Percentiles rank a stretch among this genome's conserved stretches.
These are phyloP conservation scores for Pteropus alecto DNA, from an alignment of 2,113 vertebrate genomes.

Conservation along the genomic window DNA sequence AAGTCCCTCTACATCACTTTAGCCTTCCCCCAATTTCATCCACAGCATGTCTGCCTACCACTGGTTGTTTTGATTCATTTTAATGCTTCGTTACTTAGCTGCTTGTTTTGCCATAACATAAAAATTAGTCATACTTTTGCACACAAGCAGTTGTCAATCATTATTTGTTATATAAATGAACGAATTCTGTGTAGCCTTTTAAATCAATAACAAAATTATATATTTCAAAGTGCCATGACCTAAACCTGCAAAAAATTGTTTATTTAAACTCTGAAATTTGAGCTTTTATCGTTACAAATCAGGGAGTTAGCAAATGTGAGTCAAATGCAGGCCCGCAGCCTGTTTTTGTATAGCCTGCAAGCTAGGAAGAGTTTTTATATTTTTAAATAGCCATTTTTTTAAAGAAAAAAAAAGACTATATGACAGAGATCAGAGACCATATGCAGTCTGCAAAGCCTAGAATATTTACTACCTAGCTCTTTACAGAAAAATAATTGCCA, in stretches of 20 bases:
- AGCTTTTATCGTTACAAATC: neutral
- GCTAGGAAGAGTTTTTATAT: neutral
- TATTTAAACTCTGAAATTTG: conserved; percentile 21
- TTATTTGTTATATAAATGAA: neutral
- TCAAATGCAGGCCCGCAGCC: neutral
- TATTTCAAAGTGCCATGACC: neutral
- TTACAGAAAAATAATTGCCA: neutral
- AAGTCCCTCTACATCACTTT: neutral
- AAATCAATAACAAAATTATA: neutral
- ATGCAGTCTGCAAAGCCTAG: neutral
- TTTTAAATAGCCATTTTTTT: neutral
- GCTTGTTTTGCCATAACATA: neutral
- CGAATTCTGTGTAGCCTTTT: conserved; percentile 1
- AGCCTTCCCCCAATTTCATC: neutral
- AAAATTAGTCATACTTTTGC: neutral
- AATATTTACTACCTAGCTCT: neutral
- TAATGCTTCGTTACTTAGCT: neutral
- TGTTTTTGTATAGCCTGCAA: neutral
- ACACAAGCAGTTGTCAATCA: neutral
- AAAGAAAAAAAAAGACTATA: neutral
- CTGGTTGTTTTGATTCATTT: neutral
- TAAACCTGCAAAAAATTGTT: neutral
- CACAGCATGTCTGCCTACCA: neutral
- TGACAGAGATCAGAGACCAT: neutral
- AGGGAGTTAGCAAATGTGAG: neutral